Evolutionary conservation across 2,888 invertebrate species (phyloP).

Genomic region (Drosophila anceps): DNA sequence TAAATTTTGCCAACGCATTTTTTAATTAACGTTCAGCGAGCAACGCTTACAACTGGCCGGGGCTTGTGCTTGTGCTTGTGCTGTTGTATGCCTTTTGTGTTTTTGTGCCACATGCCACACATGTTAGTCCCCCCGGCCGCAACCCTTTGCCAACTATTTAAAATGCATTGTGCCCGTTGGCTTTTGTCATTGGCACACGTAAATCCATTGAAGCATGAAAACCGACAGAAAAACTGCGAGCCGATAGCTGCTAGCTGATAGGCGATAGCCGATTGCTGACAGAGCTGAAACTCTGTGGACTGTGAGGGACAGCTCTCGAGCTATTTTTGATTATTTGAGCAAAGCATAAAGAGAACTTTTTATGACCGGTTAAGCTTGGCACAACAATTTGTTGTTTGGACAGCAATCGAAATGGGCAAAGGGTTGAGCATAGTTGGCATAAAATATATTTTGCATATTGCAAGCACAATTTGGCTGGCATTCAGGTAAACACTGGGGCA

Average conservation of each 20-base stretch:
- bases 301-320: conserved; percentile 4
- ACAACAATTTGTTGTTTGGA: conserved; percentile 58
- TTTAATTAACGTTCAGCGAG: conserved; percentile 73
- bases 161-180: conserved; percentile 58
- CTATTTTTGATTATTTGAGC: conserved; percentile 48
- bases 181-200: conserved; percentile 63
- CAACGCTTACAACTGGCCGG: conserved; percentile 38
- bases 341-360: conserved; percentile 9
- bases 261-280: conserved; percentile 1
- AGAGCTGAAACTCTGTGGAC: conserved; percentile 6
- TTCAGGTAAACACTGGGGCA: conserved; percentile 35
- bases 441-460: conserved; percentile 62
- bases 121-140: neutral
- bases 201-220: conserved; percentile 68
- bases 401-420: conserved; percentile 59
- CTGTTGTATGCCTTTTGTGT: conserved; percentile 21
- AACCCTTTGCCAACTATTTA: conserved; percentile 31
- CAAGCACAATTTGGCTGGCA: conserved; percentile 23
- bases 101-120: conserved; percentile 23
- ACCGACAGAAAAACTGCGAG: neutral
- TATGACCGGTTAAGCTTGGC: conserved; percentile 40
- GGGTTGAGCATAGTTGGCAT: conserved; percentile 58
- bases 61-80: conserved; percentile 9
- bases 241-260: neutral
- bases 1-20: conserved; percentile 79